Evolutionary conservation across 2,888 invertebrate genomes (phyloP).

Genomic region (Ethmia dodecea): DNA sequence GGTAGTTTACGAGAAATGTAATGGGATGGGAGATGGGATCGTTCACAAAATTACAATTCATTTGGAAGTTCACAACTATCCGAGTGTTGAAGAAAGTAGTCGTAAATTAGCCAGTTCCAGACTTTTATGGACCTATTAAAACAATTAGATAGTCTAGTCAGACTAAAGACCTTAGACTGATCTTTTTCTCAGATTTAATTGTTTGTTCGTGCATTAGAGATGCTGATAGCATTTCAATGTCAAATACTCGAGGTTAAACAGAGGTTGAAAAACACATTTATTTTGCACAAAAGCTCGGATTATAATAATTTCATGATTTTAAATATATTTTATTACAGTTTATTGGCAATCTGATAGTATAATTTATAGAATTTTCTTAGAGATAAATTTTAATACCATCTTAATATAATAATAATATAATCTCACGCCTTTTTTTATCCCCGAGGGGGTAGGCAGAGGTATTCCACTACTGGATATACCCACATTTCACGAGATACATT

Average conservation of each 20-base stretch:
- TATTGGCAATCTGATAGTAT: too few species aligned
- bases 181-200: conserved; percentile 2
- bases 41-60: too few species aligned
- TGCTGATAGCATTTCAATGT: neutral
- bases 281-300: neutral
- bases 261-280: neutral
- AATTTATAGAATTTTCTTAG: too few species aligned
- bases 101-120: conserved; percentile 14
- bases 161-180: conserved; percentile 1
- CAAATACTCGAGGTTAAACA: neutral
- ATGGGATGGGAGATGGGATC: neutral
- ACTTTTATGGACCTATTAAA: conserved; percentile 13
- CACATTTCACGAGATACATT: too few species aligned
- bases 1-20: neutral
- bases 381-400: too few species aligned
- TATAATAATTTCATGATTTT: too few species aligned
- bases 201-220: neutral
- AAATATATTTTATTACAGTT: too few species aligned
- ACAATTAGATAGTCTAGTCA: conserved; percentile 15
- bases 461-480: too few species aligned
- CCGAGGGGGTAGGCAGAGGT: too few species aligned
- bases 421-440: too few species aligned
- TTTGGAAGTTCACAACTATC: too few species aligned
- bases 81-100: neutral
- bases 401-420: too few species aligned